Evolutionary conservation across 2,797 vertebrate species (phyloP).

Genomic region (Nasua narica): DNA sequence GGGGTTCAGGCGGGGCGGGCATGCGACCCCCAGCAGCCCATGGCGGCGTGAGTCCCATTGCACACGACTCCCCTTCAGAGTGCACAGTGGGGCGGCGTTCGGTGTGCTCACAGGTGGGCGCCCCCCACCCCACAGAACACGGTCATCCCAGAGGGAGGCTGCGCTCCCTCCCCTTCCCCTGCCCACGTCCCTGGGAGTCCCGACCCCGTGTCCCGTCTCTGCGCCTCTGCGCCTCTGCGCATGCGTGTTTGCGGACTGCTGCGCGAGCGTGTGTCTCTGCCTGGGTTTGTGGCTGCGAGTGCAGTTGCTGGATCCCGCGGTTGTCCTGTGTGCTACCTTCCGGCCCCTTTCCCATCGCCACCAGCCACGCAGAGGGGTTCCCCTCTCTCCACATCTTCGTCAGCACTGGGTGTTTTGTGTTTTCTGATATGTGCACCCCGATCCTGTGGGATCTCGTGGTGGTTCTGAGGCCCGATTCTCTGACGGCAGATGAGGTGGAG

Average conservation of each 20-base stretch:
- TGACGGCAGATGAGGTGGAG: fast-evolving
- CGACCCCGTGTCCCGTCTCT: fast-evolving
- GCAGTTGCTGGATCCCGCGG: fast-evolving
- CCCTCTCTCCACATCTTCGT: fast-evolving
- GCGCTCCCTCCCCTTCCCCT: too few species aligned
- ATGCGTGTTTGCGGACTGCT: fast-evolving
- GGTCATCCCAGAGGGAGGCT: not conserved
- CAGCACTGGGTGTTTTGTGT: too few species aligned
- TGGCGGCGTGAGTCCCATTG: not conserved
- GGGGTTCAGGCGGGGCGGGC: not conserved
- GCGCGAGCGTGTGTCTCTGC: fast-evolving
- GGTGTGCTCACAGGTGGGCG: not conserved
- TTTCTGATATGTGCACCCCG: fast-evolving
- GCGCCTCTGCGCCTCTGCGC: fast-evolving
- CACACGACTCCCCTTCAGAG: not conserved
- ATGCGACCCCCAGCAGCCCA: too few species aligned
- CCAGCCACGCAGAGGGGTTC: fast-evolving
- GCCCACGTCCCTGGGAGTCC: too few species aligned
- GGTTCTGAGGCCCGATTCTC: not conserved
- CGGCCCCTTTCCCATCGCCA: too few species aligned
- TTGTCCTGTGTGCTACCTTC: not conserved
- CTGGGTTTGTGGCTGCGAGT: fast-evolving
- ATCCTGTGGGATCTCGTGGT: not conserved
- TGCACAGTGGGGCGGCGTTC: too few species aligned
- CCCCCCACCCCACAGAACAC: not conserved